Conservation (phyloP, 2,797 vertebrate species). For the Aplochiton taeniatus region DNA sequence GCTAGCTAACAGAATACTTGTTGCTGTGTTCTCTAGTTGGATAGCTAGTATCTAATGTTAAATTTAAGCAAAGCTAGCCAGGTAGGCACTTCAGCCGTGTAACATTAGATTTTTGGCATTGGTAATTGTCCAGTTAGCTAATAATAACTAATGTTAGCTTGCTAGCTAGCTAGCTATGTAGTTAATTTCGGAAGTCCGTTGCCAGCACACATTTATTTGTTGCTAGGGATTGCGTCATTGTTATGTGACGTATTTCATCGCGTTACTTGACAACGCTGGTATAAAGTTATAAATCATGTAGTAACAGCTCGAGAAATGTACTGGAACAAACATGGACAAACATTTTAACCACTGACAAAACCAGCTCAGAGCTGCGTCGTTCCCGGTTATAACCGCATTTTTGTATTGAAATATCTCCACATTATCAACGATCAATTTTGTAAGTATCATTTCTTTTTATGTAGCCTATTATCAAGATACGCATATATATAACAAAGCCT, state of each 20-base stretch:
- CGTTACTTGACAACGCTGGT: conserved; percentile 22
- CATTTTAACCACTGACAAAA: too few species aligned
- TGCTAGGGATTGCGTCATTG: conserved; percentile 34
- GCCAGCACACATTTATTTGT: conserved; percentile 23
- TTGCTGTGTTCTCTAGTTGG: too few species aligned
- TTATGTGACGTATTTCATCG: not conserved
- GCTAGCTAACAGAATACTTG: too few species aligned
- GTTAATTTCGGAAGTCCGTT: conserved; percentile 2
- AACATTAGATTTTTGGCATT: too few species aligned
- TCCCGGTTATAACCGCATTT: too few species aligned
- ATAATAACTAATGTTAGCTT: not conserved
- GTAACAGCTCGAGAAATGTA: not conserved
- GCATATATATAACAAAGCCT: too few species aligned
- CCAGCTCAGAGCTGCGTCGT: too few species aligned
- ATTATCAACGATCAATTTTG: too few species aligned
- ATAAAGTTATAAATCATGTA: not conserved
- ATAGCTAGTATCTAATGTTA: too few species aligned
- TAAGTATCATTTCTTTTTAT: not conserved
- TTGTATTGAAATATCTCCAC: too few species aligned
- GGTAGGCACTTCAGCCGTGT: too few species aligned
- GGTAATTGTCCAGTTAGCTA: not conserved
- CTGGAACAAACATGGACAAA: not conserved
- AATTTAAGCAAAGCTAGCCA: too few species aligned
- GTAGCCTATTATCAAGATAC: not conserved
- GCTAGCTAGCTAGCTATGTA: not conserved